Evolutionary conservation across 2,797 vertebrate genomes (phyloP), one percentile per base, ranked within the genome.

Genomic region (Scolopax bukidnonensis): DNA sequence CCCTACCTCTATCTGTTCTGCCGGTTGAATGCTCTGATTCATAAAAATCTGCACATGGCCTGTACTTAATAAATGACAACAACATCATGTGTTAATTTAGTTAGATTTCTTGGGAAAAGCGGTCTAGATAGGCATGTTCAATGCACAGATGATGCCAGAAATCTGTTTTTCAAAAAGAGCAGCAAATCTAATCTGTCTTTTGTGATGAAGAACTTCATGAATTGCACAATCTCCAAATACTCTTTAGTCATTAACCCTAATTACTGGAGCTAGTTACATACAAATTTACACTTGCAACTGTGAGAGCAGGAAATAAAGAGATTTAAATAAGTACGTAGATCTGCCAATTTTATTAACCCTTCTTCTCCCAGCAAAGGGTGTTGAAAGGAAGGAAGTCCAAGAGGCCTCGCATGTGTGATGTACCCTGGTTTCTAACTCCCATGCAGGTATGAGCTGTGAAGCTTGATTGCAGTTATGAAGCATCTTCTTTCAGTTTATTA

Each of bases 181-280:
- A 86, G 38, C 70, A 84, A 88, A 78, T 45, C 36, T 81, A 70
- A 91, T 94, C 41, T 11, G 40, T 86, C 57, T 47, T 82, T 89
- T 88, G 88, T 90, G 76, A 67, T 63, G 57, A 69, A 85, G 51
- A 73, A 64, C 67, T 88, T 84, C 23, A 56, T n/a, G 57, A 85
- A 85, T 30, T 69, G 50, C 63, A 87, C 19, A 5, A 74, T 77
- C 73, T 94, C 79, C 76, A 70, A 82, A 93, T n/a, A 76, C 67
- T 76, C 65, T 89, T 89, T 61, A 92, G 82, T 78, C 80, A 91
- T 90, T 95, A 91, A 77, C 82, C 32, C 82, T 88, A 78, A 92
- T 94, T 94, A 82, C 70, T n/a, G 41, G 41, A 70, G 65, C 48
- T 76, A 63, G 71, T 89, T 84, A 47, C 54, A 54, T 24, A 25